phyloP scores from a whole-genome alignment of 2,888 invertebrate species.

The Perizoma flavofasciatum region DNA sequence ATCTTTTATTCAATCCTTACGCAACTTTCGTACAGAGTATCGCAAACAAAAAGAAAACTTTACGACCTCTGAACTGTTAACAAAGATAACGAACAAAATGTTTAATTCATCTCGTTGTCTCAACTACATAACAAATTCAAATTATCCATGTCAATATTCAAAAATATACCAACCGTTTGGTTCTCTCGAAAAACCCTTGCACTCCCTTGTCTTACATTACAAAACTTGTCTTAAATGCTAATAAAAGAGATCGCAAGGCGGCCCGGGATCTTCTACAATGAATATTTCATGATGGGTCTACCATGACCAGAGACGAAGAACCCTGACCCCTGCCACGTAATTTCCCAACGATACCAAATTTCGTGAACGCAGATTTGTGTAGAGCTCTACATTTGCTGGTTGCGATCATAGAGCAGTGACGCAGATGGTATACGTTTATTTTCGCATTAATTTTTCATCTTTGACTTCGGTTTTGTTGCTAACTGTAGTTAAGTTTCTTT shows the following conservation, averaged over 20 bases:
- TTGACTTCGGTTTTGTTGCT: constrained; percentile 52
- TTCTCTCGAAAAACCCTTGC: constrained; percentile 53
- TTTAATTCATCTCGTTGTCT: constrained; percentile 39
- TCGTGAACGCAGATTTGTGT: constrained; percentile 35
- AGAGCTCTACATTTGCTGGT: constrained; percentile 49
- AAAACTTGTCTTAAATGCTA: constrained; percentile 74
- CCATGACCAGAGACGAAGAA: constrained; percentile 51
- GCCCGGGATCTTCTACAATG: constrained; percentile 58
- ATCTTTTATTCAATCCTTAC: constrained; percentile 29
- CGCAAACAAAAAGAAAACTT: constrained; percentile 25
- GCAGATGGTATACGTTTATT: constrained; percentile 70
- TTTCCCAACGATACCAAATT: constrained; percentile 29
- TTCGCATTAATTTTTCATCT: constrained; percentile 71
- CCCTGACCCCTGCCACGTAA: constrained; percentile 37
- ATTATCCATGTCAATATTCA: constrained; percentile 54
- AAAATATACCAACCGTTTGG: constrained; percentile 46
- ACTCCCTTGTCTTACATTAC: constrained; percentile 54
- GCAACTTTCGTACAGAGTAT: constrained; percentile 18
- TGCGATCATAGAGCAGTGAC: constrained; percentile 50
- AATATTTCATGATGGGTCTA: constrained; percentile 70
- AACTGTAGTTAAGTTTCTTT: constrained; percentile 51
- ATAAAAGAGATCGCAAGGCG: constrained; percentile 64
- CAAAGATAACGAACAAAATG: constrained; percentile 32
- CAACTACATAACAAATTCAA: constrained; percentile 46
- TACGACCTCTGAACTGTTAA: constrained; percentile 23